These are phyloP conservation scores for Intellagama lesueurii DNA, from an alignment of 2,797 vertebrate species.

Conservation along the genomic window DNA sequence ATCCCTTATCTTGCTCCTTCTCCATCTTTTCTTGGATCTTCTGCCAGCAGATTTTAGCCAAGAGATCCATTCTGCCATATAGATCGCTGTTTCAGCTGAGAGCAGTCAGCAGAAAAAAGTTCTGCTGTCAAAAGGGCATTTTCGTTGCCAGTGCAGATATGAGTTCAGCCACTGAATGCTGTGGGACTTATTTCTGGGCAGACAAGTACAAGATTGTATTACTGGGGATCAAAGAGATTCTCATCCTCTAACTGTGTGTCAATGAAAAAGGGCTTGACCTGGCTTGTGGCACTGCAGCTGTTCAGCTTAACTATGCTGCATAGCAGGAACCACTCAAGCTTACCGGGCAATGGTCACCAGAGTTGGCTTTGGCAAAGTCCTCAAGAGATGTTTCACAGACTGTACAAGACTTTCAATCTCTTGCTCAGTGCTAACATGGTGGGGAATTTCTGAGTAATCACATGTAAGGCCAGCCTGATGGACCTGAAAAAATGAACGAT, in stretches of 20 bases:
- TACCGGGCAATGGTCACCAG: conserved; percentile 93
- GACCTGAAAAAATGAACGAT: conserved; percentile 77
- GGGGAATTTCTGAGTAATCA: conserved; percentile 92
- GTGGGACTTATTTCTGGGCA: background rate
- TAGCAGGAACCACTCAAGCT: conserved; percentile 9
- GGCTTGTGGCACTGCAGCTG: no score
- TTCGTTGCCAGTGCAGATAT: no score
- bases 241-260: background rate
- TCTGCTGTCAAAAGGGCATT: no score
- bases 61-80: no score
- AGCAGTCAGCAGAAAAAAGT: no score
- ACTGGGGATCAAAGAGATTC: background rate
- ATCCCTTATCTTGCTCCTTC: no score
- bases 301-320: background rate
- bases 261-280: background rate
- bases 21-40: no score
- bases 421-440: conserved; percentile 90
- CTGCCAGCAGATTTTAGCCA: no score
- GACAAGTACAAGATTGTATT: background rate
- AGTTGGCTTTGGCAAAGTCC: conserved; percentile 86
- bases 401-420: conserved; percentile 87
- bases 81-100: no score
- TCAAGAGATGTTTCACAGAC: conserved; percentile 81
- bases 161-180: background rate
- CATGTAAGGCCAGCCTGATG: conserved; percentile 97